These are phyloP conservation scores for Drosophila elegans DNA, from an alignment of 1,140 invertebrate genomes.

Conservation along the genomic window DNA sequence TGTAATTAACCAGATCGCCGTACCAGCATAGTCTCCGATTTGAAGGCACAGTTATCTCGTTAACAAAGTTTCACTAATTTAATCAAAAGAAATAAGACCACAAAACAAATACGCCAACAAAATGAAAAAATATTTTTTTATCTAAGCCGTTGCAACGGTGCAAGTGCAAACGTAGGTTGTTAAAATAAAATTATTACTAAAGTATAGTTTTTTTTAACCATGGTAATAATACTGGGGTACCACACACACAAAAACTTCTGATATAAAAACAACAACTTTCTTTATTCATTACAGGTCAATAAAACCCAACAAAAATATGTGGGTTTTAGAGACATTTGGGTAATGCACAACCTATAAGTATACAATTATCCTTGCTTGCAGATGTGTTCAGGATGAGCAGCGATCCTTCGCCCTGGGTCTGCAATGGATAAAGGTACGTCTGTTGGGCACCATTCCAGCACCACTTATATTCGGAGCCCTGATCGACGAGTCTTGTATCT, in stretches of 20 bases:
- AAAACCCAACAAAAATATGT: too few relatives aligned
- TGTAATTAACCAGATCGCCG: too few relatives aligned
- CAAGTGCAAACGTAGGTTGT: background rate
- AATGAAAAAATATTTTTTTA: background rate
- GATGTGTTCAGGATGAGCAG: constrained; percentile 93
- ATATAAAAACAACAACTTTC: too few relatives aligned
- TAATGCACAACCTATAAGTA: too few relatives aligned
- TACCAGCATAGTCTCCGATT: too few relatives aligned
- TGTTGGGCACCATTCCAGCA: constrained; percentile 93
- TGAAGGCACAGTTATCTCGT: too few relatives aligned
- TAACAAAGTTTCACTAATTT: background rate
- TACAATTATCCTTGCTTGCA: constrained; percentile 62
- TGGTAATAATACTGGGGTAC: too few relatives aligned
- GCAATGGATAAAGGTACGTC: constrained; percentile 93
- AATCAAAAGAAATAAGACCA: background rate
- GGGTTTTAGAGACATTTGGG: too few relatives aligned
- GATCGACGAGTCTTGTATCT: constrained; percentile 92
- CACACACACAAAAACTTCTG: too few relatives aligned
- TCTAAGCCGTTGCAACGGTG: background rate
- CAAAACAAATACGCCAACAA: background rate
- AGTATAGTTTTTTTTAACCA: too few relatives aligned
- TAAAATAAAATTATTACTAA: too few relatives aligned
- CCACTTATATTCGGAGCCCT: constrained; percentile 93
- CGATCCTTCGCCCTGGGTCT: constrained; percentile 94
- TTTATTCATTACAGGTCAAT: too few relatives aligned